Base-by-base conservation (phyloP, 2,888 invertebrate genomes). In the Meandrusa payeni region DNA sequence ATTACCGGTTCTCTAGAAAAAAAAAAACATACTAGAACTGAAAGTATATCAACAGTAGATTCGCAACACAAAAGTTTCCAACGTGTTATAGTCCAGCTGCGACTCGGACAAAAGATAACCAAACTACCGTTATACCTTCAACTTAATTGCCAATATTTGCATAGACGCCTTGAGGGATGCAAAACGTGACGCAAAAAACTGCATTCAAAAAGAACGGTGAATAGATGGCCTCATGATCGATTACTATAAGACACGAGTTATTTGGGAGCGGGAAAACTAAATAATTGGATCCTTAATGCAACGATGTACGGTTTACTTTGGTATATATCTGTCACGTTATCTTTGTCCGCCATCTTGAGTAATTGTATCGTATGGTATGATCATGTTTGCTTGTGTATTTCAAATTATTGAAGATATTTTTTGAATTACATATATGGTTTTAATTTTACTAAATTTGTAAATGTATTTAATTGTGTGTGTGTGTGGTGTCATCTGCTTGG, bases 141-240 rank as follows among this genome's bases (percentile, higher is more conserved):
- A 65, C 57, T 59, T 81, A 81, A 81, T 82, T 80, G 81, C 76
- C 53, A 58, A 71, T 59, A 82, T 83, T 83, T 81, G 81, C 82
- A 83, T 83, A 80, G 74, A 70, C 65, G 58, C 60, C 47, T 54
- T 50, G 54, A 58, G 68, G 65, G 58, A 59, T 33, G 41, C 26
- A 34, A 36, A 36, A 26, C 12, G 13, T 54, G 47, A 55, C 24
- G 56, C 61, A 66, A 64, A 70, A 69, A 54, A 41, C 32, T 44
- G n/a, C 33, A 22, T 32, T n/a, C 24, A 41, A 50, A 41, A 54
- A 55, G 56, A 55, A 59, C 57, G 59, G 43, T 43, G 47, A 54
- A 58, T 59, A 54, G 55, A 54, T 34, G 50, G 48, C 28, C 32
- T 44, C 42, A 51, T 73, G 78, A 78, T 78, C 66, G 69, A 77